Base-by-base conservation (phyloP, 2,113 vertebrate species). In the Leptobrachium ailaonicum region DNA sequence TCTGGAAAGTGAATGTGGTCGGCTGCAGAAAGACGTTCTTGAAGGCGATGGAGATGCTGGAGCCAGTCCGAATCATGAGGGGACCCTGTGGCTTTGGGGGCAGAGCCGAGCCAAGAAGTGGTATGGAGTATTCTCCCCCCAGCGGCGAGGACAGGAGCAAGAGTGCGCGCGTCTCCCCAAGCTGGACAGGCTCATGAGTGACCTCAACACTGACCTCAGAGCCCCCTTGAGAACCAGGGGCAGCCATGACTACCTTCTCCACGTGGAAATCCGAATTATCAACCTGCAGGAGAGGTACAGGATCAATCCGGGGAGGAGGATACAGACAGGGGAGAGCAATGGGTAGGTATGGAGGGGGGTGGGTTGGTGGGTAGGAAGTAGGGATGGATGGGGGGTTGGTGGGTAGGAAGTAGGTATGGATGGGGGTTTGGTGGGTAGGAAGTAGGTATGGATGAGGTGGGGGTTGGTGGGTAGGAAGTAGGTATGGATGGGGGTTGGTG, bases 21-120 rank as follows among this genome's bases (percentile, higher is more conserved):
- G 87, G 47, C 54, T 92, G 90, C 2, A 83, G 81, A 88, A 98
- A 97, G 6, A 96, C 12, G 0, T 97, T 98, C 82, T 95, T 97
- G 88, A 98, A 98, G 66, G 93, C 90, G 79, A 97, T 95, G 42
- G 87, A n/a, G 12, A 89, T 12, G 77, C 4, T 92, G 84, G 77
- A 82, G 0, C 95, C 87, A 0, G 89, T 83, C 63, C 82, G 90
- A 84, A 98, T 85, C 68, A 75, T 54, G 68, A 94, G 90, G 1
- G 94, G 95, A 2, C 96, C 96, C 82, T 96, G 95, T 0, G 95
- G 90, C 82, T 93, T 93, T 13, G 96, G 94, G 0, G 89, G 85
- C 1, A 90, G 80, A 43, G 93, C 92, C 3, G 87, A 85, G 66
- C 95, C 95, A 0, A 87, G 77, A 47, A 97, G 89, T 0, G 94